Evolutionary conservation across 2,888 invertebrate genomes (phyloP), one percentile per base, ranked within the genome.

Genomic region (Criorhina ranunculi): DNA sequence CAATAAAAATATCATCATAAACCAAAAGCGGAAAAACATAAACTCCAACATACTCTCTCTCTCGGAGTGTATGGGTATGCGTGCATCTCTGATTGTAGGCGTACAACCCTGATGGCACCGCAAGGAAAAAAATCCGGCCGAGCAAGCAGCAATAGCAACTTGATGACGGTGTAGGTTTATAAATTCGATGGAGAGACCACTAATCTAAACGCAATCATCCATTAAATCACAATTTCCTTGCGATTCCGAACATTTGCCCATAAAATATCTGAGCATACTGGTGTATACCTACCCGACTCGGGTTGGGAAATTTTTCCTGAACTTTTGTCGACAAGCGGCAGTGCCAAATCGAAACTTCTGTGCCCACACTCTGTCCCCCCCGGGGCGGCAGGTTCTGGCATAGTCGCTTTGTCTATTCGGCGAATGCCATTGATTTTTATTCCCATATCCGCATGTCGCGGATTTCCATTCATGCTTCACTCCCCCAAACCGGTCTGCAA

Each of bases 171-270:
- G 86, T 81, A 86, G 86, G 80, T 85, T 85, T 85, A 85, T 85
- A 85, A 85, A 85, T 85, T 85, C 85, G 82, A 78, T 75, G 76
- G 75, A 78, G 80, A 85, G 85, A 73, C 79, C 80, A 87, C 87
- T 87, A 87, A 87, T 87, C 87, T 87, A 87, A 87, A 87, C 86
- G 87, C 87, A 87, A 87, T 87, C 87, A 87, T 87, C 87, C 87
- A 87, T 87, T 87, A 87, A 87, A 87, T 87, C 87, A 87, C 86
- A 87, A 87, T 87, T 87, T 87, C 87, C 87, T 87, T 81, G 81
- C 87, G 82, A 87, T 87, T 86, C 75, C 85, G 81, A 86, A 76
- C 76, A 77, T 67, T 81, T 86, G 75, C 76, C 80, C 86, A 86
- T 86, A 81, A 86, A 86, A 86, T 86, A 86, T 81, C 79, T 53